phyloP scores from a whole-genome alignment of 1,140 invertebrate genomes.

The Tribolium madens region DNA sequence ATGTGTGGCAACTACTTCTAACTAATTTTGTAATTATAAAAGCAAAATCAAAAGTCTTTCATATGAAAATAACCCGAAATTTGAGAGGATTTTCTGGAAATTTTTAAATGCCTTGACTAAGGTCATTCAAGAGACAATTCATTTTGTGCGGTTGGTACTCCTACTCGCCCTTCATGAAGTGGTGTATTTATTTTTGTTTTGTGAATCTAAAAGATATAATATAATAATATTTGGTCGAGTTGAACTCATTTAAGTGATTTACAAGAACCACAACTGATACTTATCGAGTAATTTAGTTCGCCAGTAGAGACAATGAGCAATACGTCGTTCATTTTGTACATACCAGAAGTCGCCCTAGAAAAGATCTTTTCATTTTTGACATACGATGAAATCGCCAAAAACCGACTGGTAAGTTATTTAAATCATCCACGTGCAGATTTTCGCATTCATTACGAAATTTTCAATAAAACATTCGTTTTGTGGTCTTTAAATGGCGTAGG shows the following conservation, averaged over 20 bases:
- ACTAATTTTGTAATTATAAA: too few relatives aligned
- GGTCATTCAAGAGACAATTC: neutral
- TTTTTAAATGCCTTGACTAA: neutral
- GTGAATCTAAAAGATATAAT: neutral
- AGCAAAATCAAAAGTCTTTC: too few relatives aligned
- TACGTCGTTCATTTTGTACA: constrained; percentile 68
- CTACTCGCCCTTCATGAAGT: neutral
- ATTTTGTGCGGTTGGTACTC: neutral
- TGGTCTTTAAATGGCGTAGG: neutral
- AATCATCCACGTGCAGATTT: neutral
- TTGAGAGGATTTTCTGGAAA: too few relatives aligned
- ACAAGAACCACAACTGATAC: neutral
- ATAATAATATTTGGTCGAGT: neutral
- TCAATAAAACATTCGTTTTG: neutral
- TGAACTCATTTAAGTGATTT: neutral
- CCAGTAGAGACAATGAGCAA: constrained; percentile 6
- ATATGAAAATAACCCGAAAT: too few relatives aligned
- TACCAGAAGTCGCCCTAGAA: constrained; percentile 84
- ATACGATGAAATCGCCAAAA: constrained; percentile 85
- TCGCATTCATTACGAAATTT: neutral
- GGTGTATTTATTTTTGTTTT: neutral
- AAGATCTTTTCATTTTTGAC: constrained; percentile 81
- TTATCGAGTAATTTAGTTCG: neutral
- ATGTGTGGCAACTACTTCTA: too few relatives aligned
- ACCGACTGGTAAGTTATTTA: constrained; percentile 77